These are phyloP conservation scores for Lethrus apterus DNA, from an alignment of 1,140 invertebrate genomes.

Conservation along the genomic window DNA sequence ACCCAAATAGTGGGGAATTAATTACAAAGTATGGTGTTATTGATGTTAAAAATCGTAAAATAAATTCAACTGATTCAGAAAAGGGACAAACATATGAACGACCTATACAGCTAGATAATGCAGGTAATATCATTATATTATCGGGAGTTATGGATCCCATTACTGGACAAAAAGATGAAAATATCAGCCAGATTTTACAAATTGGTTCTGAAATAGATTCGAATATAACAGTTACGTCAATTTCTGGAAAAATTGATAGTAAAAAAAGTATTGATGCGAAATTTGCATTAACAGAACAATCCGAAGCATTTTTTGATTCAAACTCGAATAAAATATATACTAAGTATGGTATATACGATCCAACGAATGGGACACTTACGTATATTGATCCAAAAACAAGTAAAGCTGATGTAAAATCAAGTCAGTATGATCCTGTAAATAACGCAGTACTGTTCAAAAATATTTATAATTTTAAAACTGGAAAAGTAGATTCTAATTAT, in stretches of 20 bases:
- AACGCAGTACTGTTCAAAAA: conserved; percentile 55
- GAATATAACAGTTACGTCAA: conserved; percentile 54
- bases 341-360: conserved; percentile 60
- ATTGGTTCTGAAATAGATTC: conserved; percentile 59
- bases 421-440: conserved; percentile 53
- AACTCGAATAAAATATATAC: conserved; percentile 60
- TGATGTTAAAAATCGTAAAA: conserved; percentile 31
- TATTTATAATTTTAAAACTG: conserved; percentile 58
- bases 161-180: conserved; percentile 52
- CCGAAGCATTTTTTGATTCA: conserved; percentile 55
- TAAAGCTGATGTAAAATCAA: conserved; percentile 51
- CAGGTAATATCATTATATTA: conserved; percentile 57
- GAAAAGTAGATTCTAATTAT: conserved; percentile 57
- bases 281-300: conserved; percentile 52
- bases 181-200: conserved; percentile 56
- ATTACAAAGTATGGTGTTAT: conserved; percentile 50
- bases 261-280: conserved; percentile 59
- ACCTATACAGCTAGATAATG: conserved; percentile 46
- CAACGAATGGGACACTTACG: conserved; percentile 56
- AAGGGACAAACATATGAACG: conserved; percentile 44
- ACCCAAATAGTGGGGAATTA: conserved; percentile 54
- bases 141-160: conserved; percentile 50
- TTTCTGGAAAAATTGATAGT: conserved; percentile 55
- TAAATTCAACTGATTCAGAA: conserved; percentile 43
- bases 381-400: conserved; percentile 58